Conservation (phyloP, 1,140 invertebrate genomes). For the Papilio xuthus region DNA sequence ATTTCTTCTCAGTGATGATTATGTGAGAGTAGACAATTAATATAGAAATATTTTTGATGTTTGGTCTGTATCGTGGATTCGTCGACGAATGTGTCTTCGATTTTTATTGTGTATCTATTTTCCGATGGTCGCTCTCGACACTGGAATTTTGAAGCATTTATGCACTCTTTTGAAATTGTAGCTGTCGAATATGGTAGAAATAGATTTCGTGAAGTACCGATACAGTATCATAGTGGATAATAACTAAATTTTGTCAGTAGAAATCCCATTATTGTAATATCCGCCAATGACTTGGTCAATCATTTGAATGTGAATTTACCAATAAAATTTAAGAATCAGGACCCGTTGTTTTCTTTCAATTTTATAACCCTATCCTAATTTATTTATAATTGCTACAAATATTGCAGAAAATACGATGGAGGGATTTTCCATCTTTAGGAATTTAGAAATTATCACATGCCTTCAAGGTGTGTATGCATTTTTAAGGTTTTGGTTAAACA, state of each 20-base stretch:
- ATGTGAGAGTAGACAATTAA: conserved; percentile 74
- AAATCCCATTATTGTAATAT: conserved; percentile 74
- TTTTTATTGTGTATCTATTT: conserved; percentile 61
- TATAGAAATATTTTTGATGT: conserved; percentile 80
- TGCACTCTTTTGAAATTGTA: conserved; percentile 76
- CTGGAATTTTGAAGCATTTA: conserved; percentile 77
- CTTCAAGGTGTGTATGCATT: background rate
- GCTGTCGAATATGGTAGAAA: conserved; percentile 71
- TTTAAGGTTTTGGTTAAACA: too few relatives aligned
- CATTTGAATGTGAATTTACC: conserved; percentile 81
- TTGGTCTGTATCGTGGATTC: conserved; percentile 75
- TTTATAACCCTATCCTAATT: background rate
- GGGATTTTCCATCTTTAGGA: background rate
- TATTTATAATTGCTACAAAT: background rate
- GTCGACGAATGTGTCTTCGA: conserved; percentile 66
- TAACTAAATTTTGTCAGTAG: conserved; percentile 79
- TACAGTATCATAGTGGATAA: conserved; percentile 76
- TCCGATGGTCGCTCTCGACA: conserved; percentile 64
- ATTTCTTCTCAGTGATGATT: conserved; percentile 65
- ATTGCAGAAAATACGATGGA: background rate
- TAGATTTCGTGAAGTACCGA: conserved; percentile 75
- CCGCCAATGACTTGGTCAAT: conserved; percentile 77
- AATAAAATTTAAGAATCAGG: conserved; percentile 77
- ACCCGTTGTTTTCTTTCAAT: conserved; percentile 48
- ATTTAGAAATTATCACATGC: background rate